Evolutionary conservation across 2,113 vertebrate genomes (phyloP), one percentile per base, ranked within the genome.

Genomic region (Hippocampus abdominalis): DNA sequence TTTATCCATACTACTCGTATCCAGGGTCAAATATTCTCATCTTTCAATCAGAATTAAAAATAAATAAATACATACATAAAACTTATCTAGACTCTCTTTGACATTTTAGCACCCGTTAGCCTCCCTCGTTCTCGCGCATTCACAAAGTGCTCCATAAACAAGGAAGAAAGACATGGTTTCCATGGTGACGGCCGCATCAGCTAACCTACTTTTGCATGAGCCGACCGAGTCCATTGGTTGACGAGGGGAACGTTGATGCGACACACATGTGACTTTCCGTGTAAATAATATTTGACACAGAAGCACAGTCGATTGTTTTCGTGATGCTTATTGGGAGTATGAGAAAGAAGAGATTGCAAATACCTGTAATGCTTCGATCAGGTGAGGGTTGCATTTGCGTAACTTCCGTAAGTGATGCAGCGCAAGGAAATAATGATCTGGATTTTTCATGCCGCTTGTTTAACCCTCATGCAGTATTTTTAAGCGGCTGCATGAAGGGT

Each of bases 101-200:
- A 76, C 81, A 78, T 86, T 79, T 73, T 68, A 70, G 60, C 32
- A 66, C 62, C 69, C 69, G 59, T 29, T 70, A 72, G 64, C 59
- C 53, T 8, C 39, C 54, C n/a, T 27, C 25, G 15, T 40, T 23
- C 29, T 64, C 79, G 57, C 82, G 57, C 80, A 71, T 60, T 64
- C 61, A 72, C 70, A 80, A 79, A 86, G 76, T 77, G 81, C 75
- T 72, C 54, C 72, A 81, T 75, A 44, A 79, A 78, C 62, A 66
- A 80, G 70, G 70, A 81, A 81, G 74, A 82, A 78, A 81, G 71
- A 86, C 54, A 63, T 8, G 77, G 88, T 89, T 90, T 77, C 89
- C 87, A 90, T 89, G 87, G 89, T 84, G 85, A 91, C 83, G 82
- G 79, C 77, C 25, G 69, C 75, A 83, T 91, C 86, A 86, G 86